These are phyloP conservation scores for Danaus chrysippus DNA, from an alignment of 2,888 invertebrate genomes.

Conservation along the genomic window DNA sequence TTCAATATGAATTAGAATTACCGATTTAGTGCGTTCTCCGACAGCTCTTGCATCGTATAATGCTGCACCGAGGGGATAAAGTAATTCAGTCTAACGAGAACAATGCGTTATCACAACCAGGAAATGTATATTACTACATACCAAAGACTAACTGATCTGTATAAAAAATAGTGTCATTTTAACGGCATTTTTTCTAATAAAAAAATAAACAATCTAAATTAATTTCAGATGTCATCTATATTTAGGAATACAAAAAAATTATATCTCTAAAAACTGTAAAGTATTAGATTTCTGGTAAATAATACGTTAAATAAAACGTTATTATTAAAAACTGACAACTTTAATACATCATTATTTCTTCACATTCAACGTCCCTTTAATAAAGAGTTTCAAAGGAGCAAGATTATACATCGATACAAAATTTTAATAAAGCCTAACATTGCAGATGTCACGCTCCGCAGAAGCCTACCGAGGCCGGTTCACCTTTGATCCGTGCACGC, in stretches of 20 bases:
- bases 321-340: background rate
- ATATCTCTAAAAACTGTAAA: too few species aligned
- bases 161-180: too few species aligned
- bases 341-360: background rate
- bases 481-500: slow-evolving; percentile 64
- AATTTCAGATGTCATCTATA: too few species aligned
- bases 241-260: too few species aligned
- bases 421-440: slow-evolving; percentile 29
- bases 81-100: slow-evolving; percentile 58
- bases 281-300: too few species aligned
- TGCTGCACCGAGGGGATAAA: slow-evolving; percentile 42
- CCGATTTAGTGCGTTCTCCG: slow-evolving; percentile 6
- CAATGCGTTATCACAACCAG: slow-evolving; percentile 54
- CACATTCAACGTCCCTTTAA: slow-evolving; percentile 1
- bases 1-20: background rate
- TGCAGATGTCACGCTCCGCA: slow-evolving; percentile 29
- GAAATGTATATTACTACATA: slow-evolving; percentile 37
- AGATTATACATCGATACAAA: slow-evolving; percentile 23
- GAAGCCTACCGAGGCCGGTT: slow-evolving; percentile 31
- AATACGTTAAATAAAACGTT: background rate
- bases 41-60: slow-evolving; percentile 40
- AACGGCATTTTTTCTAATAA: too few species aligned
- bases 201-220: too few species aligned
- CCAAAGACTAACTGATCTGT: slow-evolving; percentile 26
- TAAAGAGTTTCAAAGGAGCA: slow-evolving; percentile 3